Conservation (phyloP, 2,113 vertebrate genomes). For the Rhinolophus sinicus region DNA sequence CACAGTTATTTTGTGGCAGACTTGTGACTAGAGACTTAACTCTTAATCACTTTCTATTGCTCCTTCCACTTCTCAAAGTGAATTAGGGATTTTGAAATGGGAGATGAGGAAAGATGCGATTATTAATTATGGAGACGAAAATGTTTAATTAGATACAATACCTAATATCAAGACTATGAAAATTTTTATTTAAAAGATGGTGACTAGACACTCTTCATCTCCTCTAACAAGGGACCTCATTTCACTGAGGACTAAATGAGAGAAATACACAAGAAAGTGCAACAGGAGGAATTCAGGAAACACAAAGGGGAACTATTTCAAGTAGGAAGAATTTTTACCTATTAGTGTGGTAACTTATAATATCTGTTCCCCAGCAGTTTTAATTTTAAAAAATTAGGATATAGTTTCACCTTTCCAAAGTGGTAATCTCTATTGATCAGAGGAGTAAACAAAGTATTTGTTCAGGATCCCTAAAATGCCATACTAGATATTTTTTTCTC, state of each 20-base stretch:
- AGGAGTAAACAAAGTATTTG: background rate
- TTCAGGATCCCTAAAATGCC: conserved; percentile 11
- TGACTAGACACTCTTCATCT: background rate
- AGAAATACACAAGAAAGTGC: background rate
- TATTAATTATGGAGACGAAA: conserved; percentile 1
- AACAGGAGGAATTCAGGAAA: background rate
- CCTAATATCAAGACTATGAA: background rate
- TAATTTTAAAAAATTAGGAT: background rate
- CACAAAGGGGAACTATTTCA: background rate
- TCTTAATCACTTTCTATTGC: background rate
- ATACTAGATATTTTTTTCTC: background rate
- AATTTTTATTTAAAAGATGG: background rate
- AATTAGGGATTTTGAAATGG: background rate
- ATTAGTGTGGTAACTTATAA: background rate
- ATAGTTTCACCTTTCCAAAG: background rate
- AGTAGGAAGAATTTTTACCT: background rate
- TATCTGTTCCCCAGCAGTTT: background rate
- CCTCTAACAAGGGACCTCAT: background rate
- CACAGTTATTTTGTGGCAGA: background rate
- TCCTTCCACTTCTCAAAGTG: background rate
- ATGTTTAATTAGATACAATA: background rate
- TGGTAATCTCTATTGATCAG: background rate
- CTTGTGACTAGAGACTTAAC: background rate
- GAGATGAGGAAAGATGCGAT: background rate
- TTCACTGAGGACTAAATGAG: background rate